Conservation (phyloP, 2,888 invertebrate genomes). For the Seira musarum region DNA sequence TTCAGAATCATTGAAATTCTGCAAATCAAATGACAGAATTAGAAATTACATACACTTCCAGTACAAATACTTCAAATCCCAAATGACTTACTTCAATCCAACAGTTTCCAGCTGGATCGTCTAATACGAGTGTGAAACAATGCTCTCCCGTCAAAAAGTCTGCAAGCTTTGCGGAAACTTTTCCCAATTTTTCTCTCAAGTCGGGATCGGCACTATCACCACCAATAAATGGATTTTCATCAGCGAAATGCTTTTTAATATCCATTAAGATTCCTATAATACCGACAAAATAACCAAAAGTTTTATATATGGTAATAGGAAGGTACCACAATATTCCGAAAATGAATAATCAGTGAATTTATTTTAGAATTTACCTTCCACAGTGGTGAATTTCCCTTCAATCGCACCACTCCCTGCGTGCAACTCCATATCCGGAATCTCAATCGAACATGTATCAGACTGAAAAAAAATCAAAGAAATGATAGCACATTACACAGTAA, state of each 20-base stretch:
- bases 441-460: slow-evolving; percentile 86
- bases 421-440: slow-evolving; percentile 90
- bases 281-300: not conserved
- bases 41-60: not conserved
- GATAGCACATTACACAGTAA: no score
- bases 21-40: slow-evolving; percentile 70
- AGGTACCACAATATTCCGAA: no score
- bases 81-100: slow-evolving; percentile 89
- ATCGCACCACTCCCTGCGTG: slow-evolving; percentile 89
- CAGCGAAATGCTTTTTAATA: slow-evolving; percentile 83
- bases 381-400: slow-evolving; percentile 94
- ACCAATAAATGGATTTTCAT: slow-evolving; percentile 78
- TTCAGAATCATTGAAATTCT: slow-evolving; percentile 81
- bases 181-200: slow-evolving; percentile 75
- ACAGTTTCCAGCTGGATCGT: slow-evolving; percentile 98
- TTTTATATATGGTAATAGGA: not conserved
- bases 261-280: slow-evolving; percentile 79
- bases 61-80: not conserved
- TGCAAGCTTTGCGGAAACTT: slow-evolving; percentile 80
- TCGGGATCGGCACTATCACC: slow-evolving; percentile 81
- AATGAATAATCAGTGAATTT: no score
- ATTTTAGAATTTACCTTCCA: slow-evolving; percentile 78
- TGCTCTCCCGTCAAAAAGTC: slow-evolving; percentile 78
- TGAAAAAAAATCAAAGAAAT: no score
- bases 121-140: slow-evolving; percentile 84